Conservation (phyloP, 2,113 vertebrate species). For the Poeciliopsis turrubarensis region DNA sequence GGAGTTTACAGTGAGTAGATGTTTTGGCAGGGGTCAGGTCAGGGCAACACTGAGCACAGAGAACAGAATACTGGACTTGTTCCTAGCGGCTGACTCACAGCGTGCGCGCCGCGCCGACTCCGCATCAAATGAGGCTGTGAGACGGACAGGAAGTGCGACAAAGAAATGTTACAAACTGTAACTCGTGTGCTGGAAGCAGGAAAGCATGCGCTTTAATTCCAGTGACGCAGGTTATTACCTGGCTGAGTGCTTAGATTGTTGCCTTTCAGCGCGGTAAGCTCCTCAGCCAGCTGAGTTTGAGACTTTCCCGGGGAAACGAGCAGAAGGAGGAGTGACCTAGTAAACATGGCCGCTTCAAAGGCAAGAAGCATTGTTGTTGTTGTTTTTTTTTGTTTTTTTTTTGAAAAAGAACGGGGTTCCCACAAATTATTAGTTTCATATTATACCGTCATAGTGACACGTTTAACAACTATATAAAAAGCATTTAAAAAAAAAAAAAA, state of each 20-base stretch:
- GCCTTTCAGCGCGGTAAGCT: not conserved
- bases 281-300: slow-evolving; percentile 28
- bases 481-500: too few relatives aligned
- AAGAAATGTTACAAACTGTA: not conserved
- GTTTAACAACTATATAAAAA: too few relatives aligned
- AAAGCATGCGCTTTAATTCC: not conserved
- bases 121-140: slow-evolving; percentile 5
- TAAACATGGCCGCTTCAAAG: slow-evolving; percentile 28
- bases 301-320: slow-evolving; percentile 6
- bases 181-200: too few relatives aligned
- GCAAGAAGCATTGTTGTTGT: slow-evolving; percentile 1
- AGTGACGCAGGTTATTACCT: not conserved
- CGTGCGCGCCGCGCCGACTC: not conserved
- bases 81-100: slow-evolving; percentile 25
- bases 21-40: slow-evolving; percentile 31
- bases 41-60: slow-evolving; percentile 42
- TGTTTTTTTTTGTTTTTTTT: not conserved
- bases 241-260: not conserved
- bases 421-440: too few relatives aligned
- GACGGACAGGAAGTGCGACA: not conserved
- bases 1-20: slow-evolving; percentile 23
- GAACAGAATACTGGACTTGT: slow-evolving; percentile 52
- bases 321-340: slow-evolving; percentile 27
- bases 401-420: not conserved
- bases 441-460: too few relatives aligned